Evolutionary conservation across 2,888 invertebrate genomes (phyloP), one percentile per base, ranked within the genome.

Genomic region (Hirudinaria manillensis): DNA sequence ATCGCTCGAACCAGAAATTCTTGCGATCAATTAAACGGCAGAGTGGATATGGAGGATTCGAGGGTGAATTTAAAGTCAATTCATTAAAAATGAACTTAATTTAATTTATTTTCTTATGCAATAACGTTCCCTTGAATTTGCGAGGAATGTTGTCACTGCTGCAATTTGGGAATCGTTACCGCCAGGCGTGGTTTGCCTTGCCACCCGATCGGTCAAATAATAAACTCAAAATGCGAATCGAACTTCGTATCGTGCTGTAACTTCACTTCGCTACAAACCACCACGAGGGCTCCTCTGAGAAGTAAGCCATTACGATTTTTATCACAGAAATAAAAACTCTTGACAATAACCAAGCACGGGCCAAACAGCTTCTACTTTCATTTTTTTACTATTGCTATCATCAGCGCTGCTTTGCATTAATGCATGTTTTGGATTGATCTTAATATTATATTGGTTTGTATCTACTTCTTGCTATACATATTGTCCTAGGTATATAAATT

Each of bases 81-180:
- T 29, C 10, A 29, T 61, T 24, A 61, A 61, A 27, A 3, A 16
- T 53, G 53, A 53, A 53, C 13, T n/a, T n/a, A n/a, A n/a, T n/a
- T n/a, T n/a, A n/a, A 45, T 16, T 45, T 4, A 45, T 10, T 45
- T 45, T 45, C 16, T 45, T 16, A 45, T 7, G n/a, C n/a, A n/a
- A n/a, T 45, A 16, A 45, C 10, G 3, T 45, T 45, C 16, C 16
- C 13, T 45, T 45, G 3, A 45, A 45, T 45, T 45, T 45, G 13
- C 16, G 78, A 84, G 83, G 83, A 83, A 74, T 84, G 84, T 75
- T 84, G 84, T 76, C 79, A 81, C 65, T 84, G 84, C 74, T 84
- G 84, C 76, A 80, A 81, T 56, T 80, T 84, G 77, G 84, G 84
- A 0, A 67, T 80, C 70, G 76, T 78, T 3, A 81, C 82, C 2